These are phyloP conservation scores for Drosophila sturtevanti DNA, from an alignment of 1,140 invertebrate species.

Conservation along the genomic window DNA sequence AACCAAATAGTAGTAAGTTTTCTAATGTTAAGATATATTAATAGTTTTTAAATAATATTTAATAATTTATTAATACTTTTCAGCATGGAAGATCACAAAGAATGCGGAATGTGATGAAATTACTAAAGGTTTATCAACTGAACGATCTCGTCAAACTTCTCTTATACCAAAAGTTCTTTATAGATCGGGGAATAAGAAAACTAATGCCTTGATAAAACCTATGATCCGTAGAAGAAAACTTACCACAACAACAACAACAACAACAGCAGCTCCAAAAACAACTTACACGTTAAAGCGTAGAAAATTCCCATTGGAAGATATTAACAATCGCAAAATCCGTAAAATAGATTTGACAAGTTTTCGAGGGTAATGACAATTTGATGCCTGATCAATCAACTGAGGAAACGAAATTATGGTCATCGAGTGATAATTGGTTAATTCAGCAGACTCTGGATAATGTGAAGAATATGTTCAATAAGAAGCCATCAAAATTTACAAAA, in stretches of 20 bases:
- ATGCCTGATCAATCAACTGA: not conserved
- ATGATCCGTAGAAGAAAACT: not conserved
- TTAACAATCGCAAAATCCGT: constrained; percentile 62
- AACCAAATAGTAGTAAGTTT: constrained; percentile 56
- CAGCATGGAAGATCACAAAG: constrained; percentile 56
- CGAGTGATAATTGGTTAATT: constrained; percentile 59
- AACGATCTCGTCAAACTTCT: not conserved
- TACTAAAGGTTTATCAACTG: constrained; percentile 5
- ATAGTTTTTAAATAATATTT: not conserved
- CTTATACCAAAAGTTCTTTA: constrained; percentile 41
- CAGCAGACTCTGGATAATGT: constrained; percentile 31
- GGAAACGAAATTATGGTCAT: constrained; percentile 25
- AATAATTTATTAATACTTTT: not conserved
- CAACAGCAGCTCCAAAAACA: not conserved
- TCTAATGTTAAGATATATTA: too few species aligned
- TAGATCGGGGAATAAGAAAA: not conserved
- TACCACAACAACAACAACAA: not conserved
- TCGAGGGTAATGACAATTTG: not conserved
- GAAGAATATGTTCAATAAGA: constrained; percentile 38
- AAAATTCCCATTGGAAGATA: constrained; percentile 24
- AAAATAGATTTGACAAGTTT: constrained; percentile 40
- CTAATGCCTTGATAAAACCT: not conserved
- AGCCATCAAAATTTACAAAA: constrained; percentile 34
- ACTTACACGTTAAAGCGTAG: not conserved
- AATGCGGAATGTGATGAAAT: constrained; percentile 47